Base-by-base conservation (phyloP, 1,140 invertebrate species). In the Zophobas morio region DNA sequence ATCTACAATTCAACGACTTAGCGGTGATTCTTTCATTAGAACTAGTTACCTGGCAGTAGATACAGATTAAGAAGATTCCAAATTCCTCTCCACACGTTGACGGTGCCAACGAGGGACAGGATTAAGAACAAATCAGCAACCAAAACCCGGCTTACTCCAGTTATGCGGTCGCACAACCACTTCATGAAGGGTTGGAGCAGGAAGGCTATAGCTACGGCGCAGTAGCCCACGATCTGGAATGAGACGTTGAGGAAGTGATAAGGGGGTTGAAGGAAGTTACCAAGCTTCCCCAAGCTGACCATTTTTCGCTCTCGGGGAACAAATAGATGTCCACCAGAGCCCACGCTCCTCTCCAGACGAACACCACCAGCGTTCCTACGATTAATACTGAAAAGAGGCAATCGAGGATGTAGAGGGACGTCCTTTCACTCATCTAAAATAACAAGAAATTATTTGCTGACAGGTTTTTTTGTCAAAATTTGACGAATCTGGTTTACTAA, bases 301-400 rank as follows among this genome's bases (percentile, higher is more conserved):
- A 85, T 35, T 83, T 80, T 6, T 74, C 77, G 83, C 93, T 87
- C 0, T 90, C 89, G 0, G 95, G 95, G 84, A 92, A 96, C 2
- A 96, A 85, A 81, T 91, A 92, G 75, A 94, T 86, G 85, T 96
- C 95, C 54, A 96, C 88, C 51, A 96, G 87, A 3, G 91, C 91
- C 94, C 95, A 97, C 33, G 91, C 89, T 39, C 96, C 95, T 82
- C 95, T 88, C 96, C 96, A 97, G 6, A 95, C 94, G 83, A 95
- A 94, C 0, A 96, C 94, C 35, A 96, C 94, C 72, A 96, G 88
- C 0, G 93, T 94, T 1, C 95, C 94, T 57, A 96, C 92, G 34
- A 96, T 90, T 51, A 93, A 89, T 42, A 96, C 94, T 32, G 94
- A 96, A 87, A 96, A 96, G 53, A 95, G 87, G 84, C 94, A 95